Conservation (phyloP, 2,888 invertebrate genomes). For the Antheraea assamensis region DNA sequence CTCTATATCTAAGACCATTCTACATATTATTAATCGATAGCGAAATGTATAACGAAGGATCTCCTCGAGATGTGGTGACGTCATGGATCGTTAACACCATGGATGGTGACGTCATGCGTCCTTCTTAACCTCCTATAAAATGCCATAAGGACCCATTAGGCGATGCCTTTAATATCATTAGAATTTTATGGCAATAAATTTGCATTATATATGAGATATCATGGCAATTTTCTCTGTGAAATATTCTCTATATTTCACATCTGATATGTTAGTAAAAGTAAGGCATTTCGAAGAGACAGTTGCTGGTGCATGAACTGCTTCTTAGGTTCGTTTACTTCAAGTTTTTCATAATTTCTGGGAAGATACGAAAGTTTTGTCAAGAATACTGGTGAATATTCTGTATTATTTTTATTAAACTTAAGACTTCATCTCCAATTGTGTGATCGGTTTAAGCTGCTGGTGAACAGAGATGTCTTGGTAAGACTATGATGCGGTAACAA, state of each 20-base stretch:
- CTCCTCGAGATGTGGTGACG: slow-evolving; percentile 68
- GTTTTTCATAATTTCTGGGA: background rate
- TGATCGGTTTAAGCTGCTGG: background rate
- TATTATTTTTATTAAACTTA: too few species aligned
- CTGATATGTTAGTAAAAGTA: background rate
- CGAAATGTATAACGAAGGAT: slow-evolving; percentile 58
- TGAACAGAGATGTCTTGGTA: background rate
- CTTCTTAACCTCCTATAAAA: slow-evolving; percentile 47
- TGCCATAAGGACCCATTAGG: slow-evolving; percentile 47
- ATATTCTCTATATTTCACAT: background rate
- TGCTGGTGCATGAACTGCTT: background rate
- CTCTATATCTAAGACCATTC: slow-evolving; percentile 42
- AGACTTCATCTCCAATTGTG: background rate
- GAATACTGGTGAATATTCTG: background rate
- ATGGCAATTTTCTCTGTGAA: background rate
- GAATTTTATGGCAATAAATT: slow-evolving; percentile 17
- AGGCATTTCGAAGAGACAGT: background rate
- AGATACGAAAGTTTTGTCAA: background rate
- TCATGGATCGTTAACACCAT: slow-evolving; percentile 72
- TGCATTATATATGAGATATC: background rate
- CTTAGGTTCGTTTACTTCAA: background rate
- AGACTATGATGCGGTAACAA: background rate
- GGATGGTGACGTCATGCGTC: slow-evolving; percentile 66
- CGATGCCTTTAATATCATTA: slow-evolving; percentile 44
- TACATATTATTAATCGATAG: slow-evolving; percentile 47